Conservation (phyloP, 2,113 vertebrate species). For the Raja brachyura region DNA sequence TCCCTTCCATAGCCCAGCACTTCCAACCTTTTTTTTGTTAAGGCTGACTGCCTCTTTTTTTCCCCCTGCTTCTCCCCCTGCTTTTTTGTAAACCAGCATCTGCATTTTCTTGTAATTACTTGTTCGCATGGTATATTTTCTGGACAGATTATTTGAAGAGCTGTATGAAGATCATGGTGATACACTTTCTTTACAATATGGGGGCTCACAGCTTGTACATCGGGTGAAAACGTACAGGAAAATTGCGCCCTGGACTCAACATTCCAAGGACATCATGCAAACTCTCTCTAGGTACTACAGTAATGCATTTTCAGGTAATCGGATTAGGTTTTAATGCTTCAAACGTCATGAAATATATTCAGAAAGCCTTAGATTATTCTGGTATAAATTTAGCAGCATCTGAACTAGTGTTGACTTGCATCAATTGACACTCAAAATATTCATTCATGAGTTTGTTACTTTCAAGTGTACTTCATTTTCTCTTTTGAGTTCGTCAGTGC, state of each 20-base stretch:
- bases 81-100: no score
- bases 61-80: not conserved
- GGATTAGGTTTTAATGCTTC: not conserved
- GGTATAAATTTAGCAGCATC: not conserved
- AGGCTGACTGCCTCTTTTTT: no score
- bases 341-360: not conserved
- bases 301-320: constrained; percentile 90
- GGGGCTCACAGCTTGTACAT: constrained; percentile 94
- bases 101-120: not conserved
- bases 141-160: constrained; percentile 85
- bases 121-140: not conserved
- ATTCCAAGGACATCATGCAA: constrained; percentile 98
- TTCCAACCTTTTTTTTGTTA: no score
- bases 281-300: constrained; percentile 92
- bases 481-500: no score
- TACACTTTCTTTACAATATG: constrained; percentile 88
- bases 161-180: constrained; percentile 98
- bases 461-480: not conserved
- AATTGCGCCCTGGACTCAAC: constrained; percentile 94
- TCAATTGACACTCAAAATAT: not conserved
- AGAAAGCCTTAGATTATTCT: not conserved
- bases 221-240: constrained; percentile 96
- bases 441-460: no score
- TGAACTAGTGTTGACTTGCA: not conserved
- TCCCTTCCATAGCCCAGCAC: not conserved